Evolutionary conservation across 2,888 invertebrate genomes (phyloP), one percentile per base, ranked within the genome.

Genomic region (Drosophila tanythrix): DNA sequence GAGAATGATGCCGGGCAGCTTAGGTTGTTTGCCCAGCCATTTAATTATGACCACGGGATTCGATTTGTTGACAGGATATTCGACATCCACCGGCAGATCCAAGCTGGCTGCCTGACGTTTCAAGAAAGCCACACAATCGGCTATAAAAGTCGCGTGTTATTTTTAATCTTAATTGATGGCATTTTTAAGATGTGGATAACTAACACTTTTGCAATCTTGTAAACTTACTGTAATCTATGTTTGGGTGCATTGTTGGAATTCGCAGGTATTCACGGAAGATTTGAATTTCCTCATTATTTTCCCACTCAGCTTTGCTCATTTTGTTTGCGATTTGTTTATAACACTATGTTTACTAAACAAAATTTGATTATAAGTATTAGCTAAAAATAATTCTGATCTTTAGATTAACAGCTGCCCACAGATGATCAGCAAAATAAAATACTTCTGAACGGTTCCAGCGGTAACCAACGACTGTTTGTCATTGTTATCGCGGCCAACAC

Each of bases 181-280:
- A 29, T 10, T 46, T 70, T 58, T 53, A 57, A n/a, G 18, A 40
- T 35, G 35, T 10, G n/a, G 36, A 51, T 46, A 53, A 63, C 52
- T 33, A 48, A 27, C 31, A 55, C 51, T 38, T n/a, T 25, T 15
- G 21, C 8, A 51, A 55, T 63, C 35, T 48, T 11, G 8, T 0
- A 13, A 29, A 89, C 93, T 95, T 93, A 98, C 98, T 95, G 92
- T 98, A 98, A 92, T 98, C 95, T 31, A 98, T 94, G 89, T 97
- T 93, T 0, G 98, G 98, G 85, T 98, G 98, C 2, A 98, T 97
- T 50, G 97, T 97, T 7, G 97, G 96, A 88, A 98, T 97, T 81
- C 95, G 94, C 64, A 98, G 93, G 94, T 98, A 98, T 90, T 97
- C 96, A 68, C 96, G 95, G 90, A 98, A 97, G 90, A 96, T 95